These are phyloP conservation scores for Synanthedon myopaeformis DNA, from an alignment of 2,888 invertebrate species.

Conservation along the genomic window DNA sequence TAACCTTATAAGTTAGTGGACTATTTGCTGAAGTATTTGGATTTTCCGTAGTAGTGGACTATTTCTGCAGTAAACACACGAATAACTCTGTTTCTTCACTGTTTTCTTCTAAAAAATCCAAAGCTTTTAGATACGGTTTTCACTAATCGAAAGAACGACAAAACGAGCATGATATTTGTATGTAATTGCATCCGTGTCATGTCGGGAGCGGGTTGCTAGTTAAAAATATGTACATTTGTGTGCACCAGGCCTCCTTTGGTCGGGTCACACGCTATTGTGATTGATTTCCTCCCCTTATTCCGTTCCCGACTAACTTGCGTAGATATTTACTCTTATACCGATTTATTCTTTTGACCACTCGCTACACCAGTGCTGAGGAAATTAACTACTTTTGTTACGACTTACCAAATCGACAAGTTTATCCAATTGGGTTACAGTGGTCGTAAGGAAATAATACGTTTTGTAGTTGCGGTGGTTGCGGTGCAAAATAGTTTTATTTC, in stretches of 20 bases:
- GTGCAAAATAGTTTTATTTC: too few species aligned
- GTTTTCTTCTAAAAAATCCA: too few species aligned
- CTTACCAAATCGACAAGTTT: conserved; percentile 6
- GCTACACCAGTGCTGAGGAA: conserved; percentile 3
- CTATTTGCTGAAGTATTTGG: too few species aligned
- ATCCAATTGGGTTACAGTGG: conserved; percentile 1
- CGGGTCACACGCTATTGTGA: conserved; percentile 10
- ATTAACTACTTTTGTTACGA: conserved; percentile 10
- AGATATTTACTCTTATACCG: conserved; percentile 6
- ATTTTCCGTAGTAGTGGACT: too few species aligned
- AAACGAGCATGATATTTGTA: too few species aligned
- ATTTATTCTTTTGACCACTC: conserved; percentile 8
- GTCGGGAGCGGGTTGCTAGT: too few species aligned
- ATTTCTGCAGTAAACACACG: too few species aligned
- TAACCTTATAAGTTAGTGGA: too few species aligned
- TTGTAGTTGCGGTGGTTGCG: not conserved
- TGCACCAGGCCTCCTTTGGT: not conserved
- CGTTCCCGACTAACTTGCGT: conserved; percentile 12
- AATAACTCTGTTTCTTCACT: too few species aligned
- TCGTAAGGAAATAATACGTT: conserved; percentile 1
- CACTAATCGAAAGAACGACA: too few species aligned
- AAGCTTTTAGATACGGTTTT: too few species aligned
- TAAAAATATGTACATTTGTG: not conserved
- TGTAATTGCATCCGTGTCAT: too few species aligned
- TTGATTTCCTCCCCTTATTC: conserved; percentile 26